phyloP scores from a whole-genome alignment of 2,113 vertebrate genomes.

The Nettapus auritus region DNA sequence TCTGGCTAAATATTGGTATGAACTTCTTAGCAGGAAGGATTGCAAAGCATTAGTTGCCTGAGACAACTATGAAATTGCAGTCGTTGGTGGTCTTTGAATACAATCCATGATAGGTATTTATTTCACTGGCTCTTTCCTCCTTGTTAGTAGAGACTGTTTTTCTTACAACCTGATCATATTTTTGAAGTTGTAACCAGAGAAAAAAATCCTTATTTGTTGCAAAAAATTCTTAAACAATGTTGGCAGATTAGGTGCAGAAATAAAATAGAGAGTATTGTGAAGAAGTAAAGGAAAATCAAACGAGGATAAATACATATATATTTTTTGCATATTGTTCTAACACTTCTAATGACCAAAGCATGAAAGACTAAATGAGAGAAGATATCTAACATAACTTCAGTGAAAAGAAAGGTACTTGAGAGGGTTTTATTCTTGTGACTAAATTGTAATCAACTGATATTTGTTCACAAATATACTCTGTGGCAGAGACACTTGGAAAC shows the following conservation, averaged over 20 bases:
- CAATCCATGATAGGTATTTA: neutral
- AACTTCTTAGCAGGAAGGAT: neutral
- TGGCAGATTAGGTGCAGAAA: neutral
- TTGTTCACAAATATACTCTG: neutral
- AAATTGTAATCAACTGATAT: neutral
- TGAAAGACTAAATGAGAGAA: neutral
- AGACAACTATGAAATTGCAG: neutral
- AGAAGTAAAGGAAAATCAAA: neutral
- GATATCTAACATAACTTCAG: neutral
- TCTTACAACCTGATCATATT: neutral
- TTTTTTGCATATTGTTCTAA: neutral
- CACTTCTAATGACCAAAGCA: neutral
- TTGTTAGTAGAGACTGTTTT: neutral
- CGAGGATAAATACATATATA: neutral
- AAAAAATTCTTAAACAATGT: neutral
- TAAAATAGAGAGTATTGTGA: neutral
- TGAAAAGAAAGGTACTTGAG: neutral
- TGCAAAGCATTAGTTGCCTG: neutral
- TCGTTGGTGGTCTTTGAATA: neutral
- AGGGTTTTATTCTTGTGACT: neutral
- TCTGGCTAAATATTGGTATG: neutral
- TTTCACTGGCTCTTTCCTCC: neutral
- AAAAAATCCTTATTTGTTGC: neutral
- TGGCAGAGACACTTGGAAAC: neutral
- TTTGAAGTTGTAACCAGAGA: neutral